Evolutionary conservation across 2,888 invertebrate genomes (phyloP), one percentile per base, ranked within the genome.

Genomic region (Oxycera nigricornis): DNA sequence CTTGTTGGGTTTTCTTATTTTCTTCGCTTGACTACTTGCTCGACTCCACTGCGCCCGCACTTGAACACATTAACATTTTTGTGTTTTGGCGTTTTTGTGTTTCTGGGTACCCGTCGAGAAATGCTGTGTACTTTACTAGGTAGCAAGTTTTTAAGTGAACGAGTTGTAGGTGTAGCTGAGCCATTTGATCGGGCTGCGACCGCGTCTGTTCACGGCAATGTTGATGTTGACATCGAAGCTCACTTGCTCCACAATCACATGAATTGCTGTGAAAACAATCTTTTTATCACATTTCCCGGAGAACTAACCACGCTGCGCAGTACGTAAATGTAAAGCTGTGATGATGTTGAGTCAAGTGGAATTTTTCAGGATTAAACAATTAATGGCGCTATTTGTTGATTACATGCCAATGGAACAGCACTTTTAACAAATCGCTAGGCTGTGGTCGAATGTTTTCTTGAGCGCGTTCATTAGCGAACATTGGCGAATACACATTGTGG

Each of bases 91-190:
- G n/a, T n/a, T n/a, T n/a, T n/a, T n/a, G n/a, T n/a, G n/a, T n/a
- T n/a, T n/a, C 9, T 65, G 26, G 30, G 61, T 61, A 65, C 24
- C 65, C 41, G 65, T 20, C 65, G 65, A 65, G 52, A 52, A 68
- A 24, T 24, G 6, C 17, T 52, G 70, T 70, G 52, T 68, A 70
- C 70, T n/a, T 70, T 70, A 70, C 31, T 28, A 31, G 55, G 70
- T 55, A 70, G 70, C 55, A 35, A 65, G 11, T 39, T 65, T n/a
- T n/a, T 35, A 2, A 7, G 65, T 24, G 65, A 65, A 65, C 24
- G 70, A 52, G 70, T 70, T 70, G 70, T 70, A 70, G 70, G 70
- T 52, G 70, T 70, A 70, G 68, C 50, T 22, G 59, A 11, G 22
- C 6, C 55, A 26, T 62, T 62, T 30, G 11, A 20, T 7, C 17